phyloP scores from a whole-genome alignment of 1,140 invertebrate genomes.

The Lutraria rhynchaena region DNA sequence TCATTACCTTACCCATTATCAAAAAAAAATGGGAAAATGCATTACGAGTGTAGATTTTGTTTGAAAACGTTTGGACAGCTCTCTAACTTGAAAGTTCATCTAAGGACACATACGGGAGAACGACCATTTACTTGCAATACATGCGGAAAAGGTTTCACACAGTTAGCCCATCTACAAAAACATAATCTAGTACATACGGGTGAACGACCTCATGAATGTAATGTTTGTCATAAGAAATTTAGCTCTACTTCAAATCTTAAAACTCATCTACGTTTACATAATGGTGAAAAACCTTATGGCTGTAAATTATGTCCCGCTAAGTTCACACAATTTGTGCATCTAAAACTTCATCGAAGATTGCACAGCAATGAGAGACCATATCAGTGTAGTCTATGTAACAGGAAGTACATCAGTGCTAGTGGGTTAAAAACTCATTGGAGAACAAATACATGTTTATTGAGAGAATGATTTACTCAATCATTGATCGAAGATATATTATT shows the following conservation, averaged over 20 bases:
- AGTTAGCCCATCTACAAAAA: constrained; percentile 81
- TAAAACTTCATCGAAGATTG: constrained; percentile 61
- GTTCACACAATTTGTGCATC: constrained; percentile 78
- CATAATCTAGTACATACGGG: constrained; percentile 55
- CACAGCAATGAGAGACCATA: constrained; percentile 95
- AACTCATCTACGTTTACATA: constrained; percentile 64
- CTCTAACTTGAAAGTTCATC: constrained; percentile 99
- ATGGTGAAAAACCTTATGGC: constrained; percentile 50
- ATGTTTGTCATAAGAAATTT: constrained; percentile 57
- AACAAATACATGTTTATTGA: constrained; percentile 58
- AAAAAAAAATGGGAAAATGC: constrained; percentile 46
- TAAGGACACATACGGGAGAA: constrained; percentile 97
- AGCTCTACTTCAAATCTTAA: constrained; percentile 45
- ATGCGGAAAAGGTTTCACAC: constrained; percentile 98
- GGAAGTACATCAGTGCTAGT: constrained; percentile 63
- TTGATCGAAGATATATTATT: too few species aligned
- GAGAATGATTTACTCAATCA: background rate
- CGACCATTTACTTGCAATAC: constrained; percentile 98
- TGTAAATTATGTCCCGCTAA: constrained; percentile 47
- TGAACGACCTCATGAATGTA: constrained; percentile 54
- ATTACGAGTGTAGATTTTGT: constrained; percentile 54
- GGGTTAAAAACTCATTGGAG: constrained; percentile 65
- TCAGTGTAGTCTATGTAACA: constrained; percentile 84
- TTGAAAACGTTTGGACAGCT: constrained; percentile 94
- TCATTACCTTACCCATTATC: constrained; percentile 34